Evolutionary conservation across 2,797 vertebrate species (phyloP).

Genomic region (Sarcoramphus papa): DNA sequence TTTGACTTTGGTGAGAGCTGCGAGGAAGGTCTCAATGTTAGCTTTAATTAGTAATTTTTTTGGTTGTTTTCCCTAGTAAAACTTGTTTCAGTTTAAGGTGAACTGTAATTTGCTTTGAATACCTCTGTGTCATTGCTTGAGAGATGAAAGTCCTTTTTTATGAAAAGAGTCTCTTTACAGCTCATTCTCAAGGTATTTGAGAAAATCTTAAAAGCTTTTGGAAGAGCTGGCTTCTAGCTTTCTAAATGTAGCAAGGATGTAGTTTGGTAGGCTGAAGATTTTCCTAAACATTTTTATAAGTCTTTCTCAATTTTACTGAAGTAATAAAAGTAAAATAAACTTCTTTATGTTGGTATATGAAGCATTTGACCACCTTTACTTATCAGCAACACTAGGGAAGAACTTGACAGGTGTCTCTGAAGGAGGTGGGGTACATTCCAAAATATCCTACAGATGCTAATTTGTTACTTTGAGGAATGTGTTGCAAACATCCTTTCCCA

Average conservation of each 20-base stretch:
- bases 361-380: neutral
- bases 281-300: neutral
- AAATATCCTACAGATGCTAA: neutral
- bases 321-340: neutral
- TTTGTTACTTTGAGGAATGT: neutral
- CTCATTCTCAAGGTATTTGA: neutral
- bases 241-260: neutral
- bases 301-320: neutral
- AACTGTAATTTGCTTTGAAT: neutral
- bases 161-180: neutral
- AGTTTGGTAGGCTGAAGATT: neutral
- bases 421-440: neutral
- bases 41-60: neutral
- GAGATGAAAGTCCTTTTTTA: neutral
- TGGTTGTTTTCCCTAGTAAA: neutral
- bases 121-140: neutral
- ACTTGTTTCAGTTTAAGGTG: neutral
- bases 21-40: neutral
- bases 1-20: neutral
- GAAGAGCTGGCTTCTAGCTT: neutral
- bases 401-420: neutral
- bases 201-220: neutral
- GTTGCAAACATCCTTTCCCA: neutral
- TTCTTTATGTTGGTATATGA: neutral
- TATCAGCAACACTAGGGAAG: neutral